These are phyloP conservation scores for Xenentodon cancila DNA, from an alignment of 2,797 vertebrate species.

Conservation along the genomic window DNA sequence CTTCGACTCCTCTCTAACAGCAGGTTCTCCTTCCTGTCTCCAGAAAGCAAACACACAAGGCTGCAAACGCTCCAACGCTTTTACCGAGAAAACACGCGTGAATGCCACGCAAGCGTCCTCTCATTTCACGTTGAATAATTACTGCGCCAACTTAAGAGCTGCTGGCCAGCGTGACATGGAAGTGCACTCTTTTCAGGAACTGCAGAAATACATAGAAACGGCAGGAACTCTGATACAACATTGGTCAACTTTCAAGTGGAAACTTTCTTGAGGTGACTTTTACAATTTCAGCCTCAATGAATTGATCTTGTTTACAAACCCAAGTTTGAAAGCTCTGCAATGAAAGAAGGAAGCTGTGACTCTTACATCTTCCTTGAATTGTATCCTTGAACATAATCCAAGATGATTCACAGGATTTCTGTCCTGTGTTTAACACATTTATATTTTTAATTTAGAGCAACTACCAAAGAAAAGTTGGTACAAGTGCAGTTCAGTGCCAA, in stretches of 20 bases:
- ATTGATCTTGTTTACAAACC: no score
- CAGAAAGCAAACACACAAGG: neutral
- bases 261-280: neutral
- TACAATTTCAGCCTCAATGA: neutral
- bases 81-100: neutral
- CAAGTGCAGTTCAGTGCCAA: no score
- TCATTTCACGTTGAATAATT: slow-evolving; percentile 1
- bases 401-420: no score
- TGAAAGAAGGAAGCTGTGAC: no score
- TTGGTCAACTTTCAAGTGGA: neutral
- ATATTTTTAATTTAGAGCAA: no score
- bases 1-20: neutral
- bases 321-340: no score
- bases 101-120: no score
- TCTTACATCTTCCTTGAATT: no score
- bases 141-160: neutral
- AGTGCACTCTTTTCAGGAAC: neutral
- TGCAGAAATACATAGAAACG: neutral
- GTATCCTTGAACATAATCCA: no score
- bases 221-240: neutral
- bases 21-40: neutral
- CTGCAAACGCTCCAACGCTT: neutral
- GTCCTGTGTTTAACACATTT: no score
- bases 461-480: no score
- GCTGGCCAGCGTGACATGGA: neutral